These are phyloP conservation scores for Phylloscopus collybita DNA, from an alignment of 2,797 vertebrate species.

Conservation along the genomic window DNA sequence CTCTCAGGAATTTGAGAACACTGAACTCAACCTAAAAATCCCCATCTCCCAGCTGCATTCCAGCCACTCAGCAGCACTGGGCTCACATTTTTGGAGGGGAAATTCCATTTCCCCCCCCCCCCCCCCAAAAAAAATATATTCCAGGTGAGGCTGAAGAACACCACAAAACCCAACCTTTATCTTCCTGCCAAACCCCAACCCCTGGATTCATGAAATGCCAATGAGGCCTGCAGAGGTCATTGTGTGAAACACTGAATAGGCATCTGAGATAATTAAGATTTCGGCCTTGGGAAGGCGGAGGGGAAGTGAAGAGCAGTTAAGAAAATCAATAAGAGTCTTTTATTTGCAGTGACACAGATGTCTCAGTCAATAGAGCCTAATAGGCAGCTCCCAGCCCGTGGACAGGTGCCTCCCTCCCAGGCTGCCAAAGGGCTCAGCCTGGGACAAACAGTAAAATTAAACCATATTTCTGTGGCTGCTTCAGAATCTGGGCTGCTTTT, in stretches of 20 bases:
- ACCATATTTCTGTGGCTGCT: slow-evolving; percentile 65
- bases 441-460: slow-evolving; percentile 69
- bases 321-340: slow-evolving; percentile 99
- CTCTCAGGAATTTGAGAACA: not conserved
- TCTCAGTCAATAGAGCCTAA: slow-evolving; percentile 99
- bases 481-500: slow-evolving; percentile 12
- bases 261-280: slow-evolving; percentile 99
- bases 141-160: slow-evolving; percentile 82
- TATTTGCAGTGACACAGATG: slow-evolving; percentile 99
- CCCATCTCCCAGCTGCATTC: slow-evolving; percentile 46
- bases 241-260: slow-evolving; percentile 87
- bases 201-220: slow-evolving; percentile 82
- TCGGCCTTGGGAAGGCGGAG: slow-evolving; percentile 89
- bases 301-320: slow-evolving; percentile 95
- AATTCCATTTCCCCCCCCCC: too few species aligned
- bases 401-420: slow-evolving; percentile 86
- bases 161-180: slow-evolving; percentile 76
- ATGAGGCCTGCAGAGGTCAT: slow-evolving; percentile 78
- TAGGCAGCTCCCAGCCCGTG: slow-evolving; percentile 90
- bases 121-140: slow-evolving; percentile 48
- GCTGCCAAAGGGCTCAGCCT: slow-evolving; percentile 74
- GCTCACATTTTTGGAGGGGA: fast-evolving
- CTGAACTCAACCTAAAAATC: not conserved
- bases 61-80: slow-evolving; percentile 33
- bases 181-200: slow-evolving; percentile 82